phyloP scores from a whole-genome alignment of 2,888 invertebrate species.

The Melipona beecheii region DNA sequence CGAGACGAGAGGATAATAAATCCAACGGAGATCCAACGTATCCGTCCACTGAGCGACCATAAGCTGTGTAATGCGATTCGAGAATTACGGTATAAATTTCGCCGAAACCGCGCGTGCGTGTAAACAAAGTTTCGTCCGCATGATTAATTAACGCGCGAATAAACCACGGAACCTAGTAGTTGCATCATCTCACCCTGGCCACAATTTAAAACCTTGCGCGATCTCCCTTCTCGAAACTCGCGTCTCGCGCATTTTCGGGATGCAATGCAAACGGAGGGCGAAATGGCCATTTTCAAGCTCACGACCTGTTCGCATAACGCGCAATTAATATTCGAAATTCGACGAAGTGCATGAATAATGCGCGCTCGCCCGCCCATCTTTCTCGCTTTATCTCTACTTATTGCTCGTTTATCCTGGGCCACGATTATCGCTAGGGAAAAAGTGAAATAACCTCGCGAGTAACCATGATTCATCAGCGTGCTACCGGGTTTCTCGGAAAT shows the following conservation, averaged over 20 bases:
- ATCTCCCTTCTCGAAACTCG: neutral
- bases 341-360: neutral
- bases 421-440: neutral
- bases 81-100: constrained; percentile 17
- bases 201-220: constrained; percentile 13
- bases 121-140: constrained; percentile 2
- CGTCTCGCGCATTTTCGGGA: neutral
- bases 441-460: neutral
- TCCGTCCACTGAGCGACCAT: too few relatives aligned
- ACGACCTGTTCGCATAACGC: neutral
- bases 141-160: constrained; percentile 16
- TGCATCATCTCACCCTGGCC: neutral
- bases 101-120: neutral
- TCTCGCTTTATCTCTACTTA: neutral
- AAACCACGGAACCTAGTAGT: neutral
- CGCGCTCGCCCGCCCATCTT: too few relatives aligned
- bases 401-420: neutral
- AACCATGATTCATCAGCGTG: neutral
- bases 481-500: neutral
- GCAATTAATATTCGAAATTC: neutral
- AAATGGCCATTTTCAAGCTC: neutral
- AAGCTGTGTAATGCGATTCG: neutral
- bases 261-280: too few relatives aligned
- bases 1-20: too few relatives aligned
- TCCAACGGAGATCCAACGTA: too few relatives aligned